These are phyloP conservation scores for Actinemys pallida DNA, from an alignment of 2,113 vertebrate genomes.

Conservation along the genomic window DNA sequence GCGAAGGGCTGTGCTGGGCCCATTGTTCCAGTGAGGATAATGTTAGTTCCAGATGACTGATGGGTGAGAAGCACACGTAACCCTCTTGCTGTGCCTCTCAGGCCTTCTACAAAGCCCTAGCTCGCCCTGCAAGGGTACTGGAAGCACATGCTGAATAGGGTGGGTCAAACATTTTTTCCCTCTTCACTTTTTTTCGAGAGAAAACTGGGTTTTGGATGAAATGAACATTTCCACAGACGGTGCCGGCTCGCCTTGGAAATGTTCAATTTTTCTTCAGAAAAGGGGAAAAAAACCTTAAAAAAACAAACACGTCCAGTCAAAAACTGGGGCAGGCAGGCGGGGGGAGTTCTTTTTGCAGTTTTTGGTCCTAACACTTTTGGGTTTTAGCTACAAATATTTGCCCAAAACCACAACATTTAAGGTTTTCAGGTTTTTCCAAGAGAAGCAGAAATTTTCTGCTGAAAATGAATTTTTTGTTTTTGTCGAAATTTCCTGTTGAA, in stretches of 20 bases:
- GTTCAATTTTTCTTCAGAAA: not conserved
- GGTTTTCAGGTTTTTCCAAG: not conserved
- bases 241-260: not conserved
- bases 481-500: not conserved
- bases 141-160: not conserved
- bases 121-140: not conserved
- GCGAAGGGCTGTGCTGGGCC: not conserved
- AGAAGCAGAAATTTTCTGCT: not conserved
- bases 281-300: not conserved
- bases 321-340: too few relatives aligned
- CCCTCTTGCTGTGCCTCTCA: not conserved
- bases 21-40: not conserved
- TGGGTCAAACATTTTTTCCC: not conserved
- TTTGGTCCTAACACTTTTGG: not conserved
- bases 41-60: constrained; percentile 3
- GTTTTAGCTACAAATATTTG: not conserved
- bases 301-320: not conserved
- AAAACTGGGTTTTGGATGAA: not conserved
- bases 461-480: not conserved
- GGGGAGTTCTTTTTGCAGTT: not conserved
- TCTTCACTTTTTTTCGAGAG: not conserved
- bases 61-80: constrained; percentile 22
- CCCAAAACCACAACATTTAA: not conserved
- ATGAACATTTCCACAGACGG: not conserved
- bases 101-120: not conserved